These are phyloP conservation scores for Jaculus jaculus DNA, from an alignment of 2,113 vertebrate species.

Conservation along the genomic window DNA sequence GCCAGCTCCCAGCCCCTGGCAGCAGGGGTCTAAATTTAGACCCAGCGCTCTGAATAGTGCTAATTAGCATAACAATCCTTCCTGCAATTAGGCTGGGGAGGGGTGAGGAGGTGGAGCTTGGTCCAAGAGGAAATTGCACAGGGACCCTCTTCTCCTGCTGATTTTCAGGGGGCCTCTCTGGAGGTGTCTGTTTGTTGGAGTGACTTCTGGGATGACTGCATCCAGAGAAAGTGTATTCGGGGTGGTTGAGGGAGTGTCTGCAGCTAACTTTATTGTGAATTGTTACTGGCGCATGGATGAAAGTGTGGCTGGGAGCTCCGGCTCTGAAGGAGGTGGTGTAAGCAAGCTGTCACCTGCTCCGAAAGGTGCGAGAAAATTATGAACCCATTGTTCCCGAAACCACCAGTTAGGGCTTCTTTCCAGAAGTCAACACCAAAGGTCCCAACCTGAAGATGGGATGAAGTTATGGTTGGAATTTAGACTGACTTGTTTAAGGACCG, in stretches of 20 bases:
- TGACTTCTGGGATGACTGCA: conserved; percentile 29
- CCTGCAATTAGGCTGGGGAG: conserved; percentile 77
- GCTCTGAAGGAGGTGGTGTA: conserved; percentile 75
- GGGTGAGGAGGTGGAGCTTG: conserved; percentile 60
- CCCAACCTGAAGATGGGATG: conserved; percentile 70
- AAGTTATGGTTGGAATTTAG: conserved; percentile 60
- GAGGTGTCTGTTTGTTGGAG: not conserved
- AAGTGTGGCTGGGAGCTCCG: conserved; percentile 60
- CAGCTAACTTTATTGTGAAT: conserved; percentile 60
- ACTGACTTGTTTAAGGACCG: conserved; percentile 69
- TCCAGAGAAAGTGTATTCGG: conserved; percentile 41
- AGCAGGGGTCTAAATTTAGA: conserved; percentile 76
- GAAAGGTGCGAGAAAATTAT: conserved; percentile 86
- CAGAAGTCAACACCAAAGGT: conserved; percentile 77
- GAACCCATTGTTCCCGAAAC: conserved; percentile 82
- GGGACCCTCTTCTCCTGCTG: not conserved
- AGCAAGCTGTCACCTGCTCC: conserved; percentile 85
- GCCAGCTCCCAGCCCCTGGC: not conserved
- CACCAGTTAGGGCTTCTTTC: conserved; percentile 73
- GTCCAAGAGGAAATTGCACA: conserved; percentile 73
- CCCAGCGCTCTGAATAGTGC: conserved; percentile 71
- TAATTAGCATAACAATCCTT: conserved; percentile 82
- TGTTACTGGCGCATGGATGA: conserved; percentile 71
- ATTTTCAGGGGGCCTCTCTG: not conserved
- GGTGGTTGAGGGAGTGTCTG: conserved; percentile 59